Base-by-base conservation (phyloP, 2,113 vertebrate species). In the Nyctereutes procyonoides region DNA sequence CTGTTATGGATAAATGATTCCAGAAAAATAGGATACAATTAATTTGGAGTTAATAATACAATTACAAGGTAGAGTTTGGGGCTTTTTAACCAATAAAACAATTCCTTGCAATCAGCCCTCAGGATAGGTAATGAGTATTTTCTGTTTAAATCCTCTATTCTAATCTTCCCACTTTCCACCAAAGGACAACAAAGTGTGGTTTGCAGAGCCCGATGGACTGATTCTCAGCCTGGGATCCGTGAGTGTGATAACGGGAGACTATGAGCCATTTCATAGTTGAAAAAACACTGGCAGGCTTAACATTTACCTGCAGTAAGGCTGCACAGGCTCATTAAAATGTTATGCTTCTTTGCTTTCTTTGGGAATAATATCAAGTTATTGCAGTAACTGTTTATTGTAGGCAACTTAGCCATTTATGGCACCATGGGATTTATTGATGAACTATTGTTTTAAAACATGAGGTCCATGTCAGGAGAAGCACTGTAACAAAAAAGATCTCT, bases 261-360 rank as follows among this genome's bases (percentile, higher is more conserved):
- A 20, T 22, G n/a, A 88, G 13, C 65, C 69, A 87, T 90, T 94
- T 87, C 69, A 92, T 69, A 65, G n/a, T 24, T 93, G 95, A 51
- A 73, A 86, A 93, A 94, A 79, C 43, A 86, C 38, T 24, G 89
- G 38, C 48, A 63, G 79, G 26, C 85, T 79, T 93, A 83, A 81
- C 35, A 51, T 85, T 85, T 93, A 91, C 77, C 55, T 60, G 15
- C 63, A 76, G 8, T 91, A 56, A 87, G 86, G 7, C 58, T 69
- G 2, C 53, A 84, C 14, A 65, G 30, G n/a, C 62, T 94, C 90
- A 95, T 76, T 95, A 88, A 93, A 95, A 90, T 74, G n/a, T 43
- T 89, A 53, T 16, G 11, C 53, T 92, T 83, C 48, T 95, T 80
- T 93, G 96, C 53, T 82, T 95, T 93, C 73, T 82, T 80, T 12